phyloP scores from a whole-genome alignment of 2,113 vertebrate species.

The Paralichthys olivaceus region DNA sequence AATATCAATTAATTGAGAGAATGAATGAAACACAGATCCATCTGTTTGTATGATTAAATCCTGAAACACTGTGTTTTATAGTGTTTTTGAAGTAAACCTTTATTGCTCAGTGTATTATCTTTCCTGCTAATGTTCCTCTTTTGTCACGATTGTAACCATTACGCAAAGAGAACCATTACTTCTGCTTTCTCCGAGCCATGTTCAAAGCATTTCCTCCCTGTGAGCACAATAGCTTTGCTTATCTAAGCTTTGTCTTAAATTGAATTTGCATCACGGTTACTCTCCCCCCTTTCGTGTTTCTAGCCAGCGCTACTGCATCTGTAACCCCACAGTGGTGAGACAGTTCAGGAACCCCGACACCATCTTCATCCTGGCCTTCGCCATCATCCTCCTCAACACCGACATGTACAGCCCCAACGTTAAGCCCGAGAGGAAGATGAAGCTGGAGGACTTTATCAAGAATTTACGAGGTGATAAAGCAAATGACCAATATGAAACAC shows the following conservation, averaged over 20 bases:
- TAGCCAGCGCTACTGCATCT: constrained; percentile 98
- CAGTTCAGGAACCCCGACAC: constrained; percentile 98
- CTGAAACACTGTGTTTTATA: no score
- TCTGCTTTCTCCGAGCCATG: constrained; percentile 43
- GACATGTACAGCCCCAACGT: constrained; percentile 99
- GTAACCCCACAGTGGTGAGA: constrained; percentile 95
- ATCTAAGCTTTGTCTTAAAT: neutral
- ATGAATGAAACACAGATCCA: neutral
- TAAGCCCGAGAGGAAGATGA: constrained; percentile 98
- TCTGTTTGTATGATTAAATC: no score
- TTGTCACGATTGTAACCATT: neutral
- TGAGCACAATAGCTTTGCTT: neutral
- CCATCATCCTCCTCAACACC: constrained; percentile 97
- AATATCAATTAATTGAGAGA: neutral
- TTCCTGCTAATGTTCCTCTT: neutral
- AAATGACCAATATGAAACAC: neutral
- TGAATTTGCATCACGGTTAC: neutral
- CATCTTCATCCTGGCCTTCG: constrained; percentile 98
- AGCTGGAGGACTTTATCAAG: constrained; percentile 97
- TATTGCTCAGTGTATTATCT: neutral
- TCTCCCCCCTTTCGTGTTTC: constrained; percentile 22
- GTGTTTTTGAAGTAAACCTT: neutral
- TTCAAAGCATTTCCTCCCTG: constrained; percentile 30
- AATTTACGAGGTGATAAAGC: constrained; percentile 89
- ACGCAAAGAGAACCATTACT: constrained; percentile 42